Evolutionary conservation across 2,888 invertebrate species (phyloP).

Genomic region (Sarcophaga carnaria): DNA sequence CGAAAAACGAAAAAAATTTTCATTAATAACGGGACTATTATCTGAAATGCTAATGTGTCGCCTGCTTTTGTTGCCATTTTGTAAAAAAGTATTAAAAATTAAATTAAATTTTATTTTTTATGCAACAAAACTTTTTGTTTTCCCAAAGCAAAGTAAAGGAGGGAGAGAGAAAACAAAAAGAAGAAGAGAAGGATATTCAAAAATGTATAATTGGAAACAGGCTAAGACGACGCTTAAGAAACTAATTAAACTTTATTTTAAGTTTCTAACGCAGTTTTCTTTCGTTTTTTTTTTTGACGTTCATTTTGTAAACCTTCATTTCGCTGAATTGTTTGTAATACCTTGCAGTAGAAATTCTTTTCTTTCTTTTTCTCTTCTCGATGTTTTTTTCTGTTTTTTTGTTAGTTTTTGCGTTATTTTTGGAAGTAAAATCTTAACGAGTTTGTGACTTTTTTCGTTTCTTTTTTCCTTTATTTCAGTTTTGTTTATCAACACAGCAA

Average conservation of each 20-base stretch:
- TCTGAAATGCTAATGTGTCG: constrained; percentile 16
- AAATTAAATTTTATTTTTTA: constrained; percentile 36
- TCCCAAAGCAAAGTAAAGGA: too few species aligned
- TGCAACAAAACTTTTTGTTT: constrained; percentile 6
- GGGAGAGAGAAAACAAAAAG: neutral
- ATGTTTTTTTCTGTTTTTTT: neutral
- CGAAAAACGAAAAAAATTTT: neutral
- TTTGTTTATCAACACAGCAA: constrained; percentile 55
- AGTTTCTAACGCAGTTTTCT: constrained; percentile 54
- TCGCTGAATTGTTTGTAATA: constrained; percentile 37
- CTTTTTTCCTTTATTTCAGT: constrained; percentile 20
- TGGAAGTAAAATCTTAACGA: constrained; percentile 62
- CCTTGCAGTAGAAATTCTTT: constrained; percentile 24
- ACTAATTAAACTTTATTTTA: constrained; percentile 70
- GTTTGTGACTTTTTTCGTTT: constrained; percentile 50
- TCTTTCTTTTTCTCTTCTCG: constrained; percentile 9
- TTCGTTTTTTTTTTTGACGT: neutral
- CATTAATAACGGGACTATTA: neutral
- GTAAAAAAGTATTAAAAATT: constrained; percentile 32
- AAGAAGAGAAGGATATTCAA: neutral
- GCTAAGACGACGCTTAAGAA: constrained; percentile 66
- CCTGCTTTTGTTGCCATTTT: constrained; percentile 28
- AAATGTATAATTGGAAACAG: constrained; percentile 57
- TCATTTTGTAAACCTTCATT: constrained; percentile 29
- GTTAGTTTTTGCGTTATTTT: constrained; percentile 44